Evolutionary conservation across 2,888 invertebrate genomes (phyloP).

Genomic region (Ormyrus thymus): DNA sequence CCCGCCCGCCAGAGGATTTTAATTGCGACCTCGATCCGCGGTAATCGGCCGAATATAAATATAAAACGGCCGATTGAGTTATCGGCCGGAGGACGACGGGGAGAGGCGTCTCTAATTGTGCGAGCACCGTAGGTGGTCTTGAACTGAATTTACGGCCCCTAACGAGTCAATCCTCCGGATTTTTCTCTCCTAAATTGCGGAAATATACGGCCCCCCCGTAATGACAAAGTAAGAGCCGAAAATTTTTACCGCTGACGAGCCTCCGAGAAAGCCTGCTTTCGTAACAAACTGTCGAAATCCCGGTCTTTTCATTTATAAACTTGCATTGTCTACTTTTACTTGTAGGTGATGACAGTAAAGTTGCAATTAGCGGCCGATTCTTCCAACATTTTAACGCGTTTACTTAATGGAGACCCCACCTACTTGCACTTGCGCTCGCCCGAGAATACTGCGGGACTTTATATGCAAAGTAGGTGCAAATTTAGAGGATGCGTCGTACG

Average conservation of each 20-base stretch:
- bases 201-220: neutral
- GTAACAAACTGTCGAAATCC: neutral
- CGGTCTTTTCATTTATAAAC: constrained; percentile 8
- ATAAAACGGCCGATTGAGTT: constrained; percentile 10
- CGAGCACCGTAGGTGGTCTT: constrained; percentile 31
- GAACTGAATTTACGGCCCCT: constrained; percentile 17
- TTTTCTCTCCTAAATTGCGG: constrained; percentile 7
- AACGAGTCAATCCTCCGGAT: neutral
- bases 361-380: constrained; percentile 30
- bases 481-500: constrained; percentile 37
- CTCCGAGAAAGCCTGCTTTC: neutral
- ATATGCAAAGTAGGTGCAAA: constrained; percentile 37
- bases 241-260: constrained; percentile 20
- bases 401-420: constrained; percentile 33
- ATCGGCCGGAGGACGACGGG: neutral
- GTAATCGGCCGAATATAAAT: constrained; percentile 12
- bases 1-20: constrained; percentile 14
- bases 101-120: constrained; percentile 5
- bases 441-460: constrained; percentile 16
- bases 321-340: neutral
- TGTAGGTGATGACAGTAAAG: neutral
- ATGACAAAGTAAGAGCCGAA: constrained; percentile 12
- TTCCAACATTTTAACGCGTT: constrained; percentile 48
- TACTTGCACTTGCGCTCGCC: neutral
- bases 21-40: constrained; percentile 24